Base-by-base conservation (phyloP, 2,888 invertebrate genomes). In the Lordiphosa fenestrarum region DNA sequence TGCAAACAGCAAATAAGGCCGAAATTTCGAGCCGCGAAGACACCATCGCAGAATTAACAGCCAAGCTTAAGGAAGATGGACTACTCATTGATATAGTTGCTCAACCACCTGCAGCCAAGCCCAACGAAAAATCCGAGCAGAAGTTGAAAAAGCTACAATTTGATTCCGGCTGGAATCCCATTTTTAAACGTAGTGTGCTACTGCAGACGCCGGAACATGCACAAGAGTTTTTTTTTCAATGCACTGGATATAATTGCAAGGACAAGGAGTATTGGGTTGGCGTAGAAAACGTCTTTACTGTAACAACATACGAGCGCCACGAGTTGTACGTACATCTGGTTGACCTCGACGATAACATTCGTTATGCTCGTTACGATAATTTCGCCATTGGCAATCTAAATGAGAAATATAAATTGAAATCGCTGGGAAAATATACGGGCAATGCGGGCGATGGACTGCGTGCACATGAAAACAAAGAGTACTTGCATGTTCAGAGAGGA, bases 391-490 rank as follows among this genome's bases (percentile, higher is more conserved):
- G 15, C 19, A 35, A 30, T 19, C 15, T 10, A 1, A 6, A 0
- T 4, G 35, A 46, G 10, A 46, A 35, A 6, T 35, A 19, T 12
- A 10, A 15, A 6, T 9, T 42, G 6, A 42, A 12, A 25, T 42
- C 23, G 10, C 21, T 42, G 25, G 42, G 42, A 12, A 25, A n/a
- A 12, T 42, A 25, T 42, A 13, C 23, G 6, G 42, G 42, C 12
- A 42, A 42, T 23, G n/a, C 42, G n/a, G 42, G 42, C 5, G 42
- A 42, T 12, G 12, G 19, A 25, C 10, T 42, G 42, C 40, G 40
- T 40, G 3, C 10, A n/a, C 21, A 42, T 25, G 42, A 42, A 42
- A 9, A 30, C 9, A 2, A 30, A 9, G 30, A 30, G 7, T 30
- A 0, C 9, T 3, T 9, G 9, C 9, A 30, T 30, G 30, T 30